Conservation (phyloP, 1,140 invertebrate species). For the Pseudomyrmex concolor region DNA sequence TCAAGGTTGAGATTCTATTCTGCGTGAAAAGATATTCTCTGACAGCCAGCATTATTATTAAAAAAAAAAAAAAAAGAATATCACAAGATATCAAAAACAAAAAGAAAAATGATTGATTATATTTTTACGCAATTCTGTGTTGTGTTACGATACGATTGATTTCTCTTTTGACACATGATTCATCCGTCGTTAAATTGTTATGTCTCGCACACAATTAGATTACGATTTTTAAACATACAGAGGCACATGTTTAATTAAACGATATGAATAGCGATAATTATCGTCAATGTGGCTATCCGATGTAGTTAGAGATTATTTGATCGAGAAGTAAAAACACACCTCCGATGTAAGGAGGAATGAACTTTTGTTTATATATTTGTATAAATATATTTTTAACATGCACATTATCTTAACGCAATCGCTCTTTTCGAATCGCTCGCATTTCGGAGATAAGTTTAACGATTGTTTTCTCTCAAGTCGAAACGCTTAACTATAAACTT, state of each 20-base stretch:
- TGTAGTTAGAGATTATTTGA: conserved; percentile 19
- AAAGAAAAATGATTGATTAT: too few species aligned
- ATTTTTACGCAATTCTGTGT: too few species aligned
- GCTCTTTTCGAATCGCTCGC: background rate
- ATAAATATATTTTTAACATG: background rate
- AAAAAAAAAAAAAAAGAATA: too few species aligned
- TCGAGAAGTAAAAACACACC: background rate
- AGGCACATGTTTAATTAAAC: conserved; percentile 10
- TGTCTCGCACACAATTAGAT: background rate
- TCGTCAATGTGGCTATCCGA: background rate
- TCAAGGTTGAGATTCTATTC: too few species aligned
- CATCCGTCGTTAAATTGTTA: background rate
- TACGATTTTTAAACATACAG: background rate
- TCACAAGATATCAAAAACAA: too few species aligned
- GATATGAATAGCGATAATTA: conserved; percentile 19
- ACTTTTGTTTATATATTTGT: too few species aligned
- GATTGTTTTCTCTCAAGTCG: background rate
- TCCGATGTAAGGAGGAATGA: background rate
- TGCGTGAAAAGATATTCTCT: too few species aligned
- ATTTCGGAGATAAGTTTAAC: background rate
- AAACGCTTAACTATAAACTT: background rate
- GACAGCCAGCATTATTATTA: too few species aligned
- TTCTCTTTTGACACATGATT: too few species aligned
- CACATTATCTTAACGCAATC: background rate
- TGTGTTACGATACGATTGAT: too few species aligned